phyloP scores from a whole-genome alignment of 2,888 invertebrate genomes.

The Ferdinandea cuprea region DNA sequence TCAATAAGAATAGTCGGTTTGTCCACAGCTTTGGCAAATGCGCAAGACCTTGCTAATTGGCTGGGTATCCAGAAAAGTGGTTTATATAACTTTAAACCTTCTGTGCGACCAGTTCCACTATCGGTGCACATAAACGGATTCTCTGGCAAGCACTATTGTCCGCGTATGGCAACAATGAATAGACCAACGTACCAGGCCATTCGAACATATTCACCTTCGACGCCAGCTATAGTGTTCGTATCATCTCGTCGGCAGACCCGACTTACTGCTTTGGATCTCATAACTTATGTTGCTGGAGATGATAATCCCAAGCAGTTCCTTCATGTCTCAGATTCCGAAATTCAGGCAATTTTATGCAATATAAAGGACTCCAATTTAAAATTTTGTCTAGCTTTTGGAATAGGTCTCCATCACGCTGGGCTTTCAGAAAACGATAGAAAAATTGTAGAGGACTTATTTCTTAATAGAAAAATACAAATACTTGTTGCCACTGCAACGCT shows the following conservation, averaged over 20 bases:
- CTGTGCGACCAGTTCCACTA: constrained; percentile 98
- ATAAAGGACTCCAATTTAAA: constrained; percentile 95
- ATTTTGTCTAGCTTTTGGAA: constrained; percentile 97
- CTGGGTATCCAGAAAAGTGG: constrained; percentile 94
- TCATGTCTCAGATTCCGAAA: constrained; percentile 92
- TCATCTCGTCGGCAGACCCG: constrained; percentile 98
- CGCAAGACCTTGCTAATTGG: constrained; percentile 98
- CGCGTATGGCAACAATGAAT: constrained; percentile 99
- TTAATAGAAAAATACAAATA: constrained; percentile 97
- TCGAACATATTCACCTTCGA: constrained; percentile 93
- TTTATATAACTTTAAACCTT: constrained; percentile 98
- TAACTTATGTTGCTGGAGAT: constrained; percentile 94
- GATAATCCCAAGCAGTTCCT: constrained; percentile 98
- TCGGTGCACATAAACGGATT: constrained; percentile 96
- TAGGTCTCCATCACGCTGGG: constrained; percentile 99
- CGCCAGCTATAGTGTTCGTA: constrained; percentile 97
- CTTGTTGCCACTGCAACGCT: constrained; percentile 98
- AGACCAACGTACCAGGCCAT: constrained; percentile 98
- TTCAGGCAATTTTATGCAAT: constrained; percentile 89
- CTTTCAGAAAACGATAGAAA: constrained; percentile 95
- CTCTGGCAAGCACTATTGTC: constrained; percentile 99
- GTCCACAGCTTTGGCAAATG: constrained; percentile 99
- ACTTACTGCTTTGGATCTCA: constrained; percentile 97
- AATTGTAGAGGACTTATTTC: constrained; percentile 96
- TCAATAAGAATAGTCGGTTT: constrained; percentile 95